These are phyloP conservation scores for Trogon surrucura DNA, from an alignment of 2,113 vertebrate genomes.

Conservation along the genomic window DNA sequence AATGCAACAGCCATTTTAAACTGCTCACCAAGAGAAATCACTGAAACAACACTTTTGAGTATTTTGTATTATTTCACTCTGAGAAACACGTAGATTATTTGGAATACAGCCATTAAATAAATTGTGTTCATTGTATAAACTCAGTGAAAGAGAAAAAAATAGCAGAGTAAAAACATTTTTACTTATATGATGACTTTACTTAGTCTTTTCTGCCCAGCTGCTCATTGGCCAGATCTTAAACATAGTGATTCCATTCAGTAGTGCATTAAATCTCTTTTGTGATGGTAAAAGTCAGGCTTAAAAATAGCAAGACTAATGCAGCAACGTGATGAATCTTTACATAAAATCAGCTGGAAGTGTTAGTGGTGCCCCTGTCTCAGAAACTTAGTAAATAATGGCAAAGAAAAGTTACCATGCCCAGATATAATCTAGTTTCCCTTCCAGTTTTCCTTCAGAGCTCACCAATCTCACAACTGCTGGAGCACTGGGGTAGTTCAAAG, in stretches of 20 bases:
- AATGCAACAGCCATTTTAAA: conserved; percentile 1
- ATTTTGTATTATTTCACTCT: neutral
- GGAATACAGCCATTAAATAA: neutral
- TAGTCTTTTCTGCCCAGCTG: neutral
- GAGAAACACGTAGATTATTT: neutral
- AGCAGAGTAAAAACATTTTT: neutral
- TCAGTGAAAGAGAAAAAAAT: neutral
- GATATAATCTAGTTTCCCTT: neutral
- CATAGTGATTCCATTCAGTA: neutral
- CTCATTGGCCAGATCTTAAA: neutral
- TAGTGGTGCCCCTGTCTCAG: neutral
- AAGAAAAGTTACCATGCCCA: neutral
- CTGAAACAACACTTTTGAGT: neutral
- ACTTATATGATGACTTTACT: neutral
- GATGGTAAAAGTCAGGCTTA: neutral
- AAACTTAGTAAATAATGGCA: neutral
- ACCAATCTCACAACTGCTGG: neutral
- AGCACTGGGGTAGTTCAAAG: conserved; percentile 23
- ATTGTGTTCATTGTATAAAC: neutral
- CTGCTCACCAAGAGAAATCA: neutral
- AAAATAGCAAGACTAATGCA: neutral
- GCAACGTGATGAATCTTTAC: neutral
- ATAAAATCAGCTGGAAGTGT: neutral
- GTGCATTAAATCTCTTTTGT: neutral
- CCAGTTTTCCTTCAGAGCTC: neutral